phyloP scores from a whole-genome alignment of 1,140 invertebrate genomes.

The Paraescarpia echinospica region DNA sequence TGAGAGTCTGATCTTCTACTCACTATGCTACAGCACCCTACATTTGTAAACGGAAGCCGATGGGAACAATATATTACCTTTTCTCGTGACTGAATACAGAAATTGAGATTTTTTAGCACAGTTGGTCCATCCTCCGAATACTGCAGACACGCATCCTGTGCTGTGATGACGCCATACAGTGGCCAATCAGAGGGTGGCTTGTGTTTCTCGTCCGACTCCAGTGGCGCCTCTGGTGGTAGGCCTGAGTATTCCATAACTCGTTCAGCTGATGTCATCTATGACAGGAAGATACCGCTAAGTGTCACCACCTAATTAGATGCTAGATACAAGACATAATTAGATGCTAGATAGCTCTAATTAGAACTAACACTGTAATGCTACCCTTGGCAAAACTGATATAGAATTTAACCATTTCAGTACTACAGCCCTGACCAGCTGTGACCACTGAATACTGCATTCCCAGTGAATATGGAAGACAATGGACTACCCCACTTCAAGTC shows the following conservation, averaged over 20 bases:
- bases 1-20: too few species aligned
- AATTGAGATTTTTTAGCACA: slow-evolving; percentile 21
- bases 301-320: background rate
- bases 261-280: slow-evolving; percentile 74
- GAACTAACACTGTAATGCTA: too few species aligned
- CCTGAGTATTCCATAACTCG: slow-evolving; percentile 95
- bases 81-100: slow-evolving; percentile 21
- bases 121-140: slow-evolving; percentile 20
- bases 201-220: background rate
- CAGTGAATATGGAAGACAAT: too few species aligned
- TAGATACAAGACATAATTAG: too few species aligned
- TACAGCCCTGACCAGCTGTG: too few species aligned
- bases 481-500: too few species aligned
- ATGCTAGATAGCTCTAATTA: too few species aligned
- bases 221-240: slow-evolving; percentile 64
- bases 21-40: background rate
- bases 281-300: background rate
- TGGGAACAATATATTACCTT: slow-evolving; percentile 21
- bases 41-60: background rate
- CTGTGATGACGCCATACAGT: slow-evolving; percentile 13
- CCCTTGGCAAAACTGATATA: too few species aligned
- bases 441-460: too few species aligned
- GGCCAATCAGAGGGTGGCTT: slow-evolving; percentile 23
- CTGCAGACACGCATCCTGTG: slow-evolving; percentile 21
- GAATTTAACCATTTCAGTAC: too few species aligned